Base-by-base conservation (phyloP, 2,888 invertebrate genomes). In the Dioctria rufipes region DNA sequence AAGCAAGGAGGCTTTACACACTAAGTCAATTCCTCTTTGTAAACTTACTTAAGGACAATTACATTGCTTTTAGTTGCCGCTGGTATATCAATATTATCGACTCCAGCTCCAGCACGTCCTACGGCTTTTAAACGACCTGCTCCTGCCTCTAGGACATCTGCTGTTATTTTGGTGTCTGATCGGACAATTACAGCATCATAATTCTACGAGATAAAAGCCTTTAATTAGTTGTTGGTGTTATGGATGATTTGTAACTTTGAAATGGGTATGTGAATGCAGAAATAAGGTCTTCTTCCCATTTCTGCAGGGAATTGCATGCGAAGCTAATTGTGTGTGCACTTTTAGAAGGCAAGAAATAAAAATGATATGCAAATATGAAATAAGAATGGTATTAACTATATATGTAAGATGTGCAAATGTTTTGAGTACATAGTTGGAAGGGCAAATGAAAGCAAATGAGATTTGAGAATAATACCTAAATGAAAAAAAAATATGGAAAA, bases 81-180 rank as follows among this genome's bases (percentile, higher is more conserved):
- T 58, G 91, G 90, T 65, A 96, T 93, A 88, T 99, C 98, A 83
- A 99, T 98, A 89, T 99, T 99, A 90, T 99, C 99, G 4, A 98
- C 97, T 3, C 99, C 99, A 2, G 98, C 98, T 5, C 99, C 99
- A n/a, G 99, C 99, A 65, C 99, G 92, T 11, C 97, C 98, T 61
- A 99, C 95, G 25, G 97, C 94, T 89, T 95, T 95, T 63, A 99
- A 90, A 80, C 92, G 93, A 8, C 89, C 89, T 2, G 91, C 91
- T 2, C 93, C 95, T 1, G 94, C 94, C 80, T 92, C 91, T 82
- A 99, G 91, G 43, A 99, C 93, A 83, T 96, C 95, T 79, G 93
- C 93, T 2, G 97, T 97, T 80, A 98, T 97, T 91, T 97, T 97
- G 0, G 98, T 96, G 81, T 98, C 98, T 4, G 98, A 98, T 25